Base-by-base conservation (phyloP, 2,888 invertebrate genomes). In the Tortricodes alternella region DNA sequence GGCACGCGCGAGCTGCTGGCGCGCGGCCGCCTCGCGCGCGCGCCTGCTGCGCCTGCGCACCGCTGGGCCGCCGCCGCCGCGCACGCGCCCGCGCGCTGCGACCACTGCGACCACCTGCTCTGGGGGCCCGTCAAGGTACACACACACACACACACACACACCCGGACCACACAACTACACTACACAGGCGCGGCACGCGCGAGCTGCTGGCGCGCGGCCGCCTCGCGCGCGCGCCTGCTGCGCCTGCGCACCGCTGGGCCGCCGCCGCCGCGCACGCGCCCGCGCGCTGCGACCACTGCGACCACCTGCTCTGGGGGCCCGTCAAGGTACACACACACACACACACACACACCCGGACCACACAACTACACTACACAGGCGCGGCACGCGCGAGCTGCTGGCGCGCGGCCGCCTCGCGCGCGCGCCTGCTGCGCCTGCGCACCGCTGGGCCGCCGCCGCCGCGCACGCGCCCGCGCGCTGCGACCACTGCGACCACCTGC, bases 71-170 rank as follows among this genome's bases (percentile, higher is more conserved):
- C 83, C 97, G 96, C 87, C 92, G 95, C 48, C 92, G 93, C 65
- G 74, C 93, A 96, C 66, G 97, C 98, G 78, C 97, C 97, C 79
- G 95, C 96, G 80, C 96, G 96, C 70, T 98, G 98, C 86, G 97
- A 97, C 91, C 94, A 95, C 73, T 98, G 98, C 87, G 94, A 94
- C 24, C 96, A 96, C 78, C 92, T 98, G 60, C 91, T 98, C 44
- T 98, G 98, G 97, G 97, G 97, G 9, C 96, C 98, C 50, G 96
- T 97, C 49, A 96, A 96, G 91, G 95, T 94, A 65, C n/a, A 16
- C 38, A 2, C n/a, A n/a, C 43, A 16, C 43, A 32, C n/a, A n/a
- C n/a, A n/a, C n/a, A n/a, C n/a, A n/a, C 39, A 21, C 23, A 7
- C 9, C 11, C 27, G 9, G 39, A 39, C 39, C 39, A 39, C 39